These are phyloP conservation scores for Vidua chalybeata DNA, from an alignment of 2,113 vertebrate species.

Conservation along the genomic window DNA sequence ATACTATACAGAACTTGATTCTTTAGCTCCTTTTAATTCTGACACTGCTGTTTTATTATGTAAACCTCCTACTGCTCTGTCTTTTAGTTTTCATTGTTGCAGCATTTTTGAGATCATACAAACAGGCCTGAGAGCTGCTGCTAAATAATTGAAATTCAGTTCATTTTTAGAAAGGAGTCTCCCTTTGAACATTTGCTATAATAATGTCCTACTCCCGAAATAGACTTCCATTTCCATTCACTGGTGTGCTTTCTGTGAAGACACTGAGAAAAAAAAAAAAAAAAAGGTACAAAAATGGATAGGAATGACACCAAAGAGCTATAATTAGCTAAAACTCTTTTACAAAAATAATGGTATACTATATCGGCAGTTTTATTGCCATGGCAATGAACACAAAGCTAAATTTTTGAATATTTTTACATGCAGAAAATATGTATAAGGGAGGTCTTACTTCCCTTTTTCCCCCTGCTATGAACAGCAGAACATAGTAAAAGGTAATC, in stretches of 20 bases:
- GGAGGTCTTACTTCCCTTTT: neutral
- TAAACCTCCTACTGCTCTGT: neutral
- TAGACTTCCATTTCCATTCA: constrained; percentile 19
- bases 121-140: neutral
- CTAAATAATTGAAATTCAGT: constrained; percentile 43
- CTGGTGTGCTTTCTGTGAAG: neutral
- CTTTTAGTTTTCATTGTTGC: neutral
- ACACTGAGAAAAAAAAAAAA: neutral
- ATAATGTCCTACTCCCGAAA: neutral
- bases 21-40: neutral
- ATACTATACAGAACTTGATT: neutral
- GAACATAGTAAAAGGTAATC: neutral
- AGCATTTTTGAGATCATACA: neutral
- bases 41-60: neutral
- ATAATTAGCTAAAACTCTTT: neutral
- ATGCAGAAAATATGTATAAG: neutral
- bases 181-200: neutral
- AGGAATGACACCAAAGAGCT: neutral
- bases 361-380: constrained; percentile 10
- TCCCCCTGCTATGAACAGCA: rapidly evolving
- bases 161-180: constrained; percentile 24
- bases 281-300: neutral
- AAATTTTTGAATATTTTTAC: neutral
- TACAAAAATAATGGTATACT: neutral
- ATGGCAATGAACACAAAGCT: neutral